Conservation (phyloP, 2,113 vertebrate genomes). For the Odontesthes bonariensis region DNA sequence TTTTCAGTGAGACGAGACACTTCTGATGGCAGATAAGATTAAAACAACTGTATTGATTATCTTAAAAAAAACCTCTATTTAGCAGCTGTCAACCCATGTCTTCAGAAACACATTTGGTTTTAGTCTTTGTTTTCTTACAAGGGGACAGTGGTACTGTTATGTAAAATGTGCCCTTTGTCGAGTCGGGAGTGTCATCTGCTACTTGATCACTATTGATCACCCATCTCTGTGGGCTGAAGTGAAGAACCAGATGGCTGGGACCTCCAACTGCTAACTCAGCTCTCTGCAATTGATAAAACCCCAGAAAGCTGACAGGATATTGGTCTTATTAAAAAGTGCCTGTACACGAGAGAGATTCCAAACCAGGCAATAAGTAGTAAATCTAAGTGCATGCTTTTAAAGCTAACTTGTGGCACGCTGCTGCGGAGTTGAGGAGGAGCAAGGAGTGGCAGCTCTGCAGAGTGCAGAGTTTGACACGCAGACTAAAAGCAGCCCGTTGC, state of each 20-base stretch:
- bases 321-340: neutral
- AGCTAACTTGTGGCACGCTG: neutral
- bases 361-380: neutral
- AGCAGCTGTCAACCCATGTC: neutral
- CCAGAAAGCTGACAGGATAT: constrained; percentile 18
- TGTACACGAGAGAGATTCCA: neutral
- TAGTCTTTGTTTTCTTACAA: constrained; percentile 5
- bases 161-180: constrained; percentile 62
- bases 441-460: constrained; percentile 18
- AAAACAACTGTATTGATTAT: too few species aligned
- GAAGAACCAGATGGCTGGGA: constrained; percentile 71
- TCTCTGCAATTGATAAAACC: constrained; percentile 23
- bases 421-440: constrained; percentile 26
- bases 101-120: constrained; percentile 26
- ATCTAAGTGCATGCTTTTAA: neutral
- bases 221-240: constrained; percentile 35
- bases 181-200: constrained; percentile 64
- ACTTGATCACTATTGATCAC: constrained; percentile 73
- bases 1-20: too few species aligned
- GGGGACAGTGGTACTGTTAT: constrained; percentile 35
- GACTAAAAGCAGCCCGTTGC: constrained; percentile 53
- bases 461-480: constrained; percentile 64
- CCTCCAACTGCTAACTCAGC: constrained; percentile 57
- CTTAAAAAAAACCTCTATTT: neutral
- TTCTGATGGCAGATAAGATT: too few species aligned